phyloP scores from a whole-genome alignment of 2,888 invertebrate genomes.

The Kryphioiulus occultus region DNA sequence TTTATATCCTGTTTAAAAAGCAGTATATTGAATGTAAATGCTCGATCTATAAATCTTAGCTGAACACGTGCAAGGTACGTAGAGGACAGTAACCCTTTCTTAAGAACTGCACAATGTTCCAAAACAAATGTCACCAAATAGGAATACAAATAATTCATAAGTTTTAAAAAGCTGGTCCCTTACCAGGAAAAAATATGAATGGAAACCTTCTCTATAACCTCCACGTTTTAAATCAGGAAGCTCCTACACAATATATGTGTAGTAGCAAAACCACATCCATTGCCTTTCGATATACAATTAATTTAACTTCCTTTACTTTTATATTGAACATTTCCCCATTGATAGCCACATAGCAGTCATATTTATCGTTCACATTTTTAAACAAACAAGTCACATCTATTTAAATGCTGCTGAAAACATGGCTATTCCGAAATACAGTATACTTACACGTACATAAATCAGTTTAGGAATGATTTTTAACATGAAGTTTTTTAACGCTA shows the following conservation, averaged over 20 bases:
- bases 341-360: no score
- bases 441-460: neutral
- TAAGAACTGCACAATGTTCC: neutral
- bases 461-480: no score
- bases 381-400: neutral
- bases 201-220: neutral
- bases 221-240: neutral
- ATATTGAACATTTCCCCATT: neutral
- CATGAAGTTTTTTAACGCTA: no score
- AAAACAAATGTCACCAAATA: conserved; percentile 19
- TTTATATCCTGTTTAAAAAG: conserved; percentile 26
- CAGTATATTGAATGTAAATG: neutral
- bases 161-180: neutral
- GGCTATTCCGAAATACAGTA: neutral
- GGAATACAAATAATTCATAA: neutral
- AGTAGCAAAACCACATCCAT: neutral
- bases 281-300: neutral
- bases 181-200: conserved; percentile 3
- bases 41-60: neutral
- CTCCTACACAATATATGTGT: neutral
- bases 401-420: no score
- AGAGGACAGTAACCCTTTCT: neutral
- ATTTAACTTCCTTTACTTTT: neutral
- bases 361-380: no score
- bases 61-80: conserved; percentile 1